phyloP scores from a whole-genome alignment of 2,797 vertebrate species.

The Phrynocephalus vlangalii region DNA sequence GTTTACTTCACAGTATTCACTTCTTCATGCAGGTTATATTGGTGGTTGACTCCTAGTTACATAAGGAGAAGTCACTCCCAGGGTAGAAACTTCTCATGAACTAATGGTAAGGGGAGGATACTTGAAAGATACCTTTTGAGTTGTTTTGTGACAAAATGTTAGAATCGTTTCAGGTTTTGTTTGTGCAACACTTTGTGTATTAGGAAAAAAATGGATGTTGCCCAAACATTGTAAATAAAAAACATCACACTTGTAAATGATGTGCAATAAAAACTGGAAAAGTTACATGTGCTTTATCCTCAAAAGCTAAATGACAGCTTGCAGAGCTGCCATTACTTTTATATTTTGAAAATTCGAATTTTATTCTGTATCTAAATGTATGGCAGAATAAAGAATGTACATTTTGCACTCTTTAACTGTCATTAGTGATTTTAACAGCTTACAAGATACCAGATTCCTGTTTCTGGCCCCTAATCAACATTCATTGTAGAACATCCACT shows the following conservation, averaged over 20 bases:
- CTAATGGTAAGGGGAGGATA: constrained; percentile 29
- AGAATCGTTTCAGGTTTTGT: constrained; percentile 66
- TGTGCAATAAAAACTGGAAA: constrained; percentile 77
- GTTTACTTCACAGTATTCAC: neutral
- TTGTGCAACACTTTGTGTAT: constrained; percentile 68
- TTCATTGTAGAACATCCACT: constrained; percentile 13
- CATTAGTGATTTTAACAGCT: constrained; percentile 63
- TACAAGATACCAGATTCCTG: constrained; percentile 28
- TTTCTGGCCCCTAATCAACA: neutral
- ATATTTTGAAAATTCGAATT: constrained; percentile 64
- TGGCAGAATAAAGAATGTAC: constrained; percentile 70
- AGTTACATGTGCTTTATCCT: constrained; percentile 67
- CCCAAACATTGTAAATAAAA: constrained; percentile 69
- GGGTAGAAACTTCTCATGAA: constrained; percentile 51
- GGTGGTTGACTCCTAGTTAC: constrained; percentile 18
- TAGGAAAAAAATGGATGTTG: constrained; percentile 52
- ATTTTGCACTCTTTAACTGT: constrained; percentile 67
- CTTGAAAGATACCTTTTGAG: constrained; percentile 56
- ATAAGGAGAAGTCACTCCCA: constrained; percentile 34
- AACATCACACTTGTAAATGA: constrained; percentile 66
- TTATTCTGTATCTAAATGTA: constrained; percentile 65
- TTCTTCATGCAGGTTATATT: neutral
- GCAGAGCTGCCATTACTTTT: constrained; percentile 63
- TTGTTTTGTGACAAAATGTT: constrained; percentile 65
- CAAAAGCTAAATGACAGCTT: constrained; percentile 56